These are phyloP conservation scores for Drosophila borborema DNA, from an alignment of 2,888 invertebrate genomes.

Conservation along the genomic window DNA sequence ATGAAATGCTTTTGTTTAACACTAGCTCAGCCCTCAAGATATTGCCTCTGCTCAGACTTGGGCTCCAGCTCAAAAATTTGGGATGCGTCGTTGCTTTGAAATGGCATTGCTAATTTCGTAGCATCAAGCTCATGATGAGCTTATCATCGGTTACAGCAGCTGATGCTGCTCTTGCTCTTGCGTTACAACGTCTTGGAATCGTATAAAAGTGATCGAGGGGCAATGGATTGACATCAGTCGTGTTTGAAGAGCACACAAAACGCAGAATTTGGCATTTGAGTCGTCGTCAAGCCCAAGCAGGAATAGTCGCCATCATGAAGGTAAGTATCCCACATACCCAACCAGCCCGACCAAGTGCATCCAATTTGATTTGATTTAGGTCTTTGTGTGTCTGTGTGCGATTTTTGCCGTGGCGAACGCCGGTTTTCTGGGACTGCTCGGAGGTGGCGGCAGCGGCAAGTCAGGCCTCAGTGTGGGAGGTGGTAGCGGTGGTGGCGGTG, in stretches of 20 bases:
- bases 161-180: background rate
- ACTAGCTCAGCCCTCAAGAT: background rate
- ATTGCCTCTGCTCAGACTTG: constrained; percentile 13
- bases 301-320: constrained; percentile 71
- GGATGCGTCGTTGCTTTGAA: constrained; percentile 34
- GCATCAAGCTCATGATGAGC: constrained; percentile 34
- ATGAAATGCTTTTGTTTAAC: constrained; percentile 72
- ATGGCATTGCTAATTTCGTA: constrained; percentile 57
- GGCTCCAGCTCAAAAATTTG: constrained; percentile 8
- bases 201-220: constrained; percentile 69
- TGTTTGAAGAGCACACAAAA: constrained; percentile 41
- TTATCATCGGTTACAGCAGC: constrained; percentile 36
- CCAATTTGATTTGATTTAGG: constrained; percentile 41
- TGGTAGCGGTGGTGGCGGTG: constrained; percentile 50
- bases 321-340: constrained; percentile 41
- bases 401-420: constrained; percentile 77
- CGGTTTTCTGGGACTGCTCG: constrained; percentile 69
- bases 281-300: constrained; percentile 43
- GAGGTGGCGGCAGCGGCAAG: constrained; percentile 58
- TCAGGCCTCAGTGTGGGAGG: constrained; percentile 49
- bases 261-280: constrained; percentile 42
- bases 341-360: background rate
- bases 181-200: constrained; percentile 37
- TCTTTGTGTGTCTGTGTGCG: constrained; percentile 76
- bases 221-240: constrained; percentile 66